Base-by-base conservation (phyloP, 2,888 invertebrate species). In the Eilema griseolum region DNA sequence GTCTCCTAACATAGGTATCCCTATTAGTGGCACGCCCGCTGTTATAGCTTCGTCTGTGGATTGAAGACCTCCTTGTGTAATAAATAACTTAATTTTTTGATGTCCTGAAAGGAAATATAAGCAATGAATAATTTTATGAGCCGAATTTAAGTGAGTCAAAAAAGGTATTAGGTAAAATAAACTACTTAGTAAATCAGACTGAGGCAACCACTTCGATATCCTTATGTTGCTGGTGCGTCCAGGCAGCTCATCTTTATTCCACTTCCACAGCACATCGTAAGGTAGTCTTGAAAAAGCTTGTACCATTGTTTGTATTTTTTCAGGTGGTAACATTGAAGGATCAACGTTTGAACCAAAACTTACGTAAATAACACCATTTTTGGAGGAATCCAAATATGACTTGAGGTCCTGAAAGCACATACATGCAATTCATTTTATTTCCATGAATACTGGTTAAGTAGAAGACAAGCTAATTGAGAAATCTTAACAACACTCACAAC, bases 221-320 rank as follows among this genome's bases (percentile, higher is more conserved):
- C 80, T 91, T 0, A 95, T 90, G 66, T 95, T 95, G 11, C 83
- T 63, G 0, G 94, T 85, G 20, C 82, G 79, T 52, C 83, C 89
- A 0, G 88, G 87, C 60, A 94, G 73, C n/a, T 80, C 84, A 31
- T 93, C 92, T 2, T 79, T 83, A 69, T 93, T 91, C 90, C 91
- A 95, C 79, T 94, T 95, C 93, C 93, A 95, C 14, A 95, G 68
- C 5, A 96, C 87, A 68, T 92, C 87, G 63, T 95, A 95, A 10
- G 92, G 92, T 65, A 95, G 77, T 59, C 88, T 79, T 0, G 91
- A 90, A 67, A 95, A 91, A 0, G 89, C 92, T 14, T 85, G 83
- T 0, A 90, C 33, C 0, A 95, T 76, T 0, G 74, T 81, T 67
- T 90, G 79, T 12, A 91, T 83, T 61, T 76, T 89, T 59, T 89